Percentiles rank a stretch among this genome's conserved stretches.
Conservation (phyloP, 2,888 invertebrate genomes). For the Magallana nippona region DNA sequence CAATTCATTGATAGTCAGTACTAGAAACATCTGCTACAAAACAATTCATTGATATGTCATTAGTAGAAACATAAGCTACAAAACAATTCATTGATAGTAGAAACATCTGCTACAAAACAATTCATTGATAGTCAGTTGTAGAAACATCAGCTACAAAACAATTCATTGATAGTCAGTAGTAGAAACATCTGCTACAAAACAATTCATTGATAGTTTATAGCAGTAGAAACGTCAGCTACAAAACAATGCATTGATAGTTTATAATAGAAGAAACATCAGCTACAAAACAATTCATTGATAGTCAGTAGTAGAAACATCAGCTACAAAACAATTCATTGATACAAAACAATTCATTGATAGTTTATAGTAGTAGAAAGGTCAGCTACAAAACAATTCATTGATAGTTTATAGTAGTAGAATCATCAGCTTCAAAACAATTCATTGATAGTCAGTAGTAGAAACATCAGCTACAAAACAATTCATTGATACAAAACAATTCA, state of each 20-base stretch:
- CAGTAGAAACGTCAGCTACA: conserved; percentile 88
- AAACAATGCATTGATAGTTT: conserved; percentile 38
- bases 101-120: conserved; percentile 85
- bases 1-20: conserved; percentile 84
- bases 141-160: conserved; percentile 85
- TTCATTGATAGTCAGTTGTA: conserved; percentile 86
- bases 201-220: conserved; percentile 82
- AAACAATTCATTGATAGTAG: conserved; percentile 82
- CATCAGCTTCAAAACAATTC: conserved; percentile 82
- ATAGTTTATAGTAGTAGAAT: conserved; percentile 91
- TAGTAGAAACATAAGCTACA: conserved; percentile 88
- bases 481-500: too few species aligned
- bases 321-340: conserved; percentile 64
- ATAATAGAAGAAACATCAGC: conserved; percentile 90
- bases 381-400: conserved; percentile 80
- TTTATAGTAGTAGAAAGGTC: conserved; percentile 92
- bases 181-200: conserved; percentile 86
- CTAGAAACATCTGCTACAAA: conserved; percentile 87
- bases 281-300: conserved; percentile 63
- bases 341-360: too few species aligned
- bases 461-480: conserved; percentile 83
- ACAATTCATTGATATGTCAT: conserved; percentile 83
- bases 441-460: conserved; percentile 88
- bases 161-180: conserved; percentile 84
- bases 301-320: conserved; percentile 92